A percentile compares a stretch with the other conserved stretches of the same genome.
phyloP scores from a whole-genome alignment of 1,140 invertebrate species.

The Triops longicaudatus region DNA sequence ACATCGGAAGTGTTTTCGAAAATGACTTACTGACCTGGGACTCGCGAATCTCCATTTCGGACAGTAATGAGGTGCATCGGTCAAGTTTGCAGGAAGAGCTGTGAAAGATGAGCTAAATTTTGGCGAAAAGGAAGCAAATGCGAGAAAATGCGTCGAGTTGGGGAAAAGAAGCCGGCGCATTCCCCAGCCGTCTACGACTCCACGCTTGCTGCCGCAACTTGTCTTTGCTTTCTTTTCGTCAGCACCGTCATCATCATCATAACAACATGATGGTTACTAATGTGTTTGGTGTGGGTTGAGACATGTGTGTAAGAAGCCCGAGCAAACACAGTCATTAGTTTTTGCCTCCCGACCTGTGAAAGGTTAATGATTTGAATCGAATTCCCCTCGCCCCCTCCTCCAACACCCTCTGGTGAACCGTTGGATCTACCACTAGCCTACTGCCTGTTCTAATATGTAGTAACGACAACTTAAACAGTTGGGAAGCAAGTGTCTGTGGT shows the following conservation, averaged over 20 bases:
- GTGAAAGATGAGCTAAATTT: too few relatives aligned
- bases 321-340: conserved; percentile 8
- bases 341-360: conserved; percentile 8
- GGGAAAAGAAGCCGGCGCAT: too few relatives aligned
- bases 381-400: not conserved
- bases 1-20: not conserved
- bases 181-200: too few relatives aligned
- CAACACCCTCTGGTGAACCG: not conserved
- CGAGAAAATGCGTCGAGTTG: too few relatives aligned
- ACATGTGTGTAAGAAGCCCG: conserved; percentile 6
- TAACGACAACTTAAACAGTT: not conserved
- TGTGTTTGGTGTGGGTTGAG: conserved; percentile 4
- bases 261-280: conserved; percentile 12
- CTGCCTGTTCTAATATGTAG: not conserved
- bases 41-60: not conserved
- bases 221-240: conserved; percentile 2
- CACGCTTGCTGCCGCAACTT: not conserved
- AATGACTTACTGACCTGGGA: not conserved
- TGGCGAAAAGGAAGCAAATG: too few relatives aligned
- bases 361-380: conserved; percentile 12
- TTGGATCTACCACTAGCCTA: not conserved
- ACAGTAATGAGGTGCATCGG: not conserved
- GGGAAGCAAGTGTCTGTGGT: not conserved
- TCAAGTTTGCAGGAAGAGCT: not conserved
- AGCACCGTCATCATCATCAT: conserved; percentile 7